These are phyloP conservation scores for Microplitis mediator DNA, from an alignment of 1,140 invertebrate species.

Conservation along the genomic window DNA sequence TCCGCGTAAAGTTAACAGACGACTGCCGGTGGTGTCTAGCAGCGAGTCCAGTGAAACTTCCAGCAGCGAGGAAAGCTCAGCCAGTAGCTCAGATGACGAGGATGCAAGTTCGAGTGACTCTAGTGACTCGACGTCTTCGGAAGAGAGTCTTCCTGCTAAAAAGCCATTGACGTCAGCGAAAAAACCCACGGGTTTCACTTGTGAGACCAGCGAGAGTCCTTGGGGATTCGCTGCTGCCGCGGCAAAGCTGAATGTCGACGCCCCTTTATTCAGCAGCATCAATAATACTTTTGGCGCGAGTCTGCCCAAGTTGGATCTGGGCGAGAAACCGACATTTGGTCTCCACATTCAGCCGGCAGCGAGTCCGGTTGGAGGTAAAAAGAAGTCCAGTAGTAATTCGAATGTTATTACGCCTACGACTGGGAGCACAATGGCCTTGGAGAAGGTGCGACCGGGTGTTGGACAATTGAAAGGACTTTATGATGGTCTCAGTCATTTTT, in stretches of 20 bases:
- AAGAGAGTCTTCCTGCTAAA: constrained; percentile 32
- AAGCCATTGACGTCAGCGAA: constrained; percentile 33
- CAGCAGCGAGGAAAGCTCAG: constrained; percentile 41
- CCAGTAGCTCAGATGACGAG: constrained; percentile 36
- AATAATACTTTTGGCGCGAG: constrained; percentile 50
- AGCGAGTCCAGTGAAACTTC: constrained; percentile 44
- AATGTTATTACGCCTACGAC: background rate
- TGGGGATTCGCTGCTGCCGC: constrained; percentile 81
- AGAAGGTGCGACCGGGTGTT: constrained; percentile 62
- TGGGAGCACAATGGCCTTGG: constrained; percentile 24
- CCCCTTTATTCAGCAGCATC: constrained; percentile 54
- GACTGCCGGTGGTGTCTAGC: constrained; percentile 12
- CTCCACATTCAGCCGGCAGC: constrained; percentile 46
- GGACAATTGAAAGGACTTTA: constrained; percentile 78
- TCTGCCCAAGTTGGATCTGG: constrained; percentile 52
- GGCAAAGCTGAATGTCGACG: constrained; percentile 54
- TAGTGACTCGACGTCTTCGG: constrained; percentile 47
- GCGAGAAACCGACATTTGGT: constrained; percentile 50
- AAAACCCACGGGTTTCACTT: constrained; percentile 57
- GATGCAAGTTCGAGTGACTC: constrained; percentile 57
- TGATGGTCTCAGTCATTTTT: constrained; percentile 85
- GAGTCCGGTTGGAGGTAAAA: constrained; percentile 22
- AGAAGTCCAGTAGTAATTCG: background rate
- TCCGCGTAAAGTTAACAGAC: background rate
- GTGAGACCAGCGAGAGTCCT: constrained; percentile 60